These are phyloP conservation scores for Darevskia mixta DNA, from an alignment of 2,797 vertebrate species.

Conservation along the genomic window DNA sequence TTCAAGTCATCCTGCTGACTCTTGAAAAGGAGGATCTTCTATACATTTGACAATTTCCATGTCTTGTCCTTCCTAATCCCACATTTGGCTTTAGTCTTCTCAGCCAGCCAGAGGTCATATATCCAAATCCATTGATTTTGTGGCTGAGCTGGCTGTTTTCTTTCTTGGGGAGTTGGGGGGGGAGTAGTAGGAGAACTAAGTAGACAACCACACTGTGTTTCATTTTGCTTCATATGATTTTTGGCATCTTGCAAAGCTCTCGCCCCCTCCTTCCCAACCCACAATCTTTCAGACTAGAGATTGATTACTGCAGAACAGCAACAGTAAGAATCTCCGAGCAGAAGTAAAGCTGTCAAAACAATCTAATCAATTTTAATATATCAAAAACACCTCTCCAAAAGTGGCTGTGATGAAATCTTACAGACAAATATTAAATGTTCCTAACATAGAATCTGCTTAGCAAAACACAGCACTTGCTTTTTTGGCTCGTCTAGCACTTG, in stretches of 20 bases:
- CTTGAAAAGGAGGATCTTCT: background rate
- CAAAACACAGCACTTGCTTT: slow-evolving; percentile 14
- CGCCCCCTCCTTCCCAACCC: background rate
- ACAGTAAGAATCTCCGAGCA: slow-evolving; percentile 47
- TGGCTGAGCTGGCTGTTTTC: slow-evolving; percentile 2
- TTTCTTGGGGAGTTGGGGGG: background rate
- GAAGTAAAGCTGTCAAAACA: slow-evolving; percentile 53
- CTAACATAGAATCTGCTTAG: slow-evolving; percentile 29
- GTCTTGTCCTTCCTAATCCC: slow-evolving; percentile 2
- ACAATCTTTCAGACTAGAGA: slow-evolving; percentile 19
- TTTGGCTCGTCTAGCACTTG: background rate
- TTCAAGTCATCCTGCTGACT: slow-evolving; percentile 21
- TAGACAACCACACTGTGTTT: slow-evolving; percentile 1
- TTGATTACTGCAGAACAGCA: slow-evolving; percentile 47
- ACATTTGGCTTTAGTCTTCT: slow-evolving; percentile 17
- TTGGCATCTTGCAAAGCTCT: background rate
- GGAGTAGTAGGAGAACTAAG: slow-evolving; percentile 23
- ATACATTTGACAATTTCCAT: slow-evolving; percentile 17
- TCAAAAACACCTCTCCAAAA: slow-evolving; percentile 47
- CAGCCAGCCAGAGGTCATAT: slow-evolving; percentile 1
- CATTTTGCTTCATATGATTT: slow-evolving; percentile 24
- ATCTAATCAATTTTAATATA: slow-evolving; percentile 53
- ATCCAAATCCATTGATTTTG: slow-evolving; percentile 25
- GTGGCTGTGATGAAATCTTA: slow-evolving; percentile 32
- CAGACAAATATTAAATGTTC: slow-evolving; percentile 34